Evolutionary conservation across 2,797 vertebrate species (phyloP).

Genomic region (Semotilus atromaculatus): DNA sequence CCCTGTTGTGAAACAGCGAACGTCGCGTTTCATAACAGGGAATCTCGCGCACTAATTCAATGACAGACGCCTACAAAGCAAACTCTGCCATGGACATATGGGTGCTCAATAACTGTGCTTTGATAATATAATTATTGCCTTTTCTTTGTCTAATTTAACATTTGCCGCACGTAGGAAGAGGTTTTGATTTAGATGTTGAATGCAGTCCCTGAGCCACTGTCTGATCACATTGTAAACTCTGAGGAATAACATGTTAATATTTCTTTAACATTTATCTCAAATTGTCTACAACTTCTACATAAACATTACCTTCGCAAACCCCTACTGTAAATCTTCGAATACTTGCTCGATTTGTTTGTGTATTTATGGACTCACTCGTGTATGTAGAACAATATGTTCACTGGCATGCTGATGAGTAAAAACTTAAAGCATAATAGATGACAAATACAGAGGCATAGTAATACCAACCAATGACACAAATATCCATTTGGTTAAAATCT

Average conservation of each 20-base stretch:
- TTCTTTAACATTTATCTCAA: neutral
- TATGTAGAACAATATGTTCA: neutral
- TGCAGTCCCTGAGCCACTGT: neutral
- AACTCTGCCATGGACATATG: neutral
- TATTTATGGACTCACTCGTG: neutral
- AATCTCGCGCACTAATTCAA: conserved; percentile 43
- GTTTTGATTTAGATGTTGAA: neutral
- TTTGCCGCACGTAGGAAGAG: neutral
- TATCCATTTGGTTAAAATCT: neutral
- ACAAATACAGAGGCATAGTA: neutral
- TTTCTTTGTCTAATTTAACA: neutral
- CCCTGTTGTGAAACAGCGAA: conserved; percentile 83
- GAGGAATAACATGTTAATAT: neutral
- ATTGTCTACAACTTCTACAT: neutral
- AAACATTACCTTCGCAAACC: neutral
- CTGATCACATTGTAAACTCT: neutral
- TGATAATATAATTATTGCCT: neutral
- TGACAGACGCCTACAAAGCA: neutral
- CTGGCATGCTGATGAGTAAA: neutral
- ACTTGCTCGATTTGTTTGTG: neutral
- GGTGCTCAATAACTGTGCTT: neutral
- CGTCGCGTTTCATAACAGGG: conserved; percentile 79
- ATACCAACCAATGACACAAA: neutral
- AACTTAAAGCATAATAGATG: neutral
- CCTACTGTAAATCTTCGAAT: neutral